Evolutionary conservation across 2,797 vertebrate genomes (phyloP), one percentile per base, ranked within the genome.

Genomic region (Myiothlypis coronata): DNA sequence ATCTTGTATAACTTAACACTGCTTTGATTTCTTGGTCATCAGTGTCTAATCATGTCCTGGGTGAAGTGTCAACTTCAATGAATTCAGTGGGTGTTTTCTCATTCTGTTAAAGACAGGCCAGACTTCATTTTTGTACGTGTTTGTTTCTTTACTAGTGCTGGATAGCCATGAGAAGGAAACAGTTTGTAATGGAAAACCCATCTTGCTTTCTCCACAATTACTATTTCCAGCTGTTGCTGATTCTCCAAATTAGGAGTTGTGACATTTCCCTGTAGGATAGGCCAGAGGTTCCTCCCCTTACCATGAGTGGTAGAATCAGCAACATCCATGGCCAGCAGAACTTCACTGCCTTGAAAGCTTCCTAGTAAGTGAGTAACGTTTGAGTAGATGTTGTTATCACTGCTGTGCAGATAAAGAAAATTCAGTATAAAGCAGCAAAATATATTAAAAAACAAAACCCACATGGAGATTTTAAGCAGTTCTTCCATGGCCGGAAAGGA

Each of bases 291-390:
- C 8, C 24, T 80, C 8, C 3, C 3, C 8, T 46, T 55, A 27
- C 4, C 9, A 39, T 5, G 27, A 67, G 15, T 8, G 69, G 26
- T 9, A 22, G 39, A 67, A 44, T 19, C 20, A 69, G 43, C 7
- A 44, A 20, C 7, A 34, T 2, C 11, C 14, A 5, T 0, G 3
- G 32, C 3, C 7, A 59, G 39, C 9, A n/a, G 50, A 76, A 19
- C 19, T 72, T 63, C 1, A 4, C 18, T 81, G 5, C 4, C 8
- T 69, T 7, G 72, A 32, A 80, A 76, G 7, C 11, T 30, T 69
- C 35, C 37, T 32, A 32, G 19, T 27, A 24, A 5, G 67, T 75
- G 30, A 83, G 65, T 88, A 87, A 23, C 0, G 2, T 41, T 68
- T 85, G 15, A 75, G 30, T 49, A 44, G 27, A 19, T 32, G 7